phyloP scores from a whole-genome alignment of 1,140 invertebrate genomes.

The Dendroctonus ponderosae region DNA sequence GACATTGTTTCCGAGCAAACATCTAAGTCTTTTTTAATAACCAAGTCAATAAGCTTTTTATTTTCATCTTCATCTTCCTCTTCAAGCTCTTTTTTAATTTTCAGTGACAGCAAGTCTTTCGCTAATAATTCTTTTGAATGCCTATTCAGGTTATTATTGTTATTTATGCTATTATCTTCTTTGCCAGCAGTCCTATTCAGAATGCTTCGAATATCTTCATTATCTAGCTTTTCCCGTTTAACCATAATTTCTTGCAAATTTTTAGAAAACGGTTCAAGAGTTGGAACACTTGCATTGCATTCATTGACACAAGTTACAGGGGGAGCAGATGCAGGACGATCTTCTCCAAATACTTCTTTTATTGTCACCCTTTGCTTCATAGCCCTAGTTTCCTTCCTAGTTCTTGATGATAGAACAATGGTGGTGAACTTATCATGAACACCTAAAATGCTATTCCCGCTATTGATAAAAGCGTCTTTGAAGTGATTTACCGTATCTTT shows the following conservation, averaged over 20 bases:
- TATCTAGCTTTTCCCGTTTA: conserved; percentile 33
- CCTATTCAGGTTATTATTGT: conserved; percentile 10
- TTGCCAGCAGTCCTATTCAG: too few species aligned
- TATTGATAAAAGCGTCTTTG: conserved; percentile 66
- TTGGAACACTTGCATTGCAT: conserved; percentile 3
- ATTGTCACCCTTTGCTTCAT: conserved; percentile 75
- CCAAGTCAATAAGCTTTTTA: conserved; percentile 27
- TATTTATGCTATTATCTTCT: conserved; percentile 1
- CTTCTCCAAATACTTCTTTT: conserved; percentile 75
- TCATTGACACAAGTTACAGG: conserved; percentile 54
- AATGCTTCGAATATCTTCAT: not conserved
- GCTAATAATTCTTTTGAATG: conserved; percentile 25
- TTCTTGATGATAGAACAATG: conserved; percentile 69
- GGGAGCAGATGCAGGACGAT: conserved; percentile 62
- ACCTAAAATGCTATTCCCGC: conserved; percentile 57
- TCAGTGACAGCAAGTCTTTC: not conserved
- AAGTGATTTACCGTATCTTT: conserved; percentile 70
- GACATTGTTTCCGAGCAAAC: conserved; percentile 46
- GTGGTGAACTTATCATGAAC: conserved; percentile 65
- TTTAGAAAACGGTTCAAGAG: conserved; percentile 21
- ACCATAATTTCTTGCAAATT: conserved; percentile 39
- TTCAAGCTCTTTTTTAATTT: conserved; percentile 25
- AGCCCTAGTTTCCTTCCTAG: conserved; percentile 71
- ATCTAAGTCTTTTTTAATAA: conserved; percentile 36
- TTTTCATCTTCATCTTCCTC: conserved; percentile 37